Percentiles rank a stretch among this genome's conserved stretches.
These are phyloP conservation scores for Entomobrya proxima DNA, from an alignment of 2,888 invertebrate species.

Conservation along the genomic window DNA sequence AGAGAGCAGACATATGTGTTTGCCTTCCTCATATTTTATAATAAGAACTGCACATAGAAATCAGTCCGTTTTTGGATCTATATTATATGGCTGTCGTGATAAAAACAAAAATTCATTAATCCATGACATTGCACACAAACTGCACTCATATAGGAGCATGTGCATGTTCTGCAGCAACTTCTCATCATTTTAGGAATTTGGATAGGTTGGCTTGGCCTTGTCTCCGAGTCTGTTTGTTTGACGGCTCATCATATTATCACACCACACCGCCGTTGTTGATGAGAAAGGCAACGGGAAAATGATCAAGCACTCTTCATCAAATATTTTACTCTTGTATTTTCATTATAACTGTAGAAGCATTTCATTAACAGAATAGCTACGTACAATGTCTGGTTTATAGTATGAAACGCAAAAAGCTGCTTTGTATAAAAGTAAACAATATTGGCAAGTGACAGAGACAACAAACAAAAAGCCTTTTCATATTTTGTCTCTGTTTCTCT, in stretches of 20 bases:
- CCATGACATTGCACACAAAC: conserved; percentile 24
- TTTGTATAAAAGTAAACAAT: conserved; percentile 18
- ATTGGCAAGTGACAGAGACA: background rate
- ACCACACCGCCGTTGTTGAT: conserved; percentile 11
- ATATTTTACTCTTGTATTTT: background rate
- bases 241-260: conserved; percentile 26
- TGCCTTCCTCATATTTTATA: conserved; percentile 20
- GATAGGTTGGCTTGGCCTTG: conserved; percentile 12
- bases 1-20: conserved; percentile 36
- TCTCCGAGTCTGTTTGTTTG: conserved; percentile 27
- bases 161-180: background rate
- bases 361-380: background rate
- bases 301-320: conserved; percentile 25
- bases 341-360: background rate
- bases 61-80: background rate
- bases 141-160: background rate
- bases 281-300: conserved; percentile 35
- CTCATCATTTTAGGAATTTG: background rate
- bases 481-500: conserved; percentile 14
- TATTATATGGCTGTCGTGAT: background rate
- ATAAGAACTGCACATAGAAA: conserved; percentile 12
- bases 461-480: conserved; percentile 19
- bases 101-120: conserved; percentile 51
- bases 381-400: too few species aligned
- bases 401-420: too few species aligned